Conservation (phyloP, 2,113 vertebrate genomes). For the cattle (Bos taurus) region ARS-UCD2.0 NC_037335.1:81883001-81883500, state of each 20-base stretch:
- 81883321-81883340: neutral
- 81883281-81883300: neutral
- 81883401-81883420: neutral
- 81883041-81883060: neutral
- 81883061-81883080: neutral
- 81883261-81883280: neutral
- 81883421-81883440: neutral
- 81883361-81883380: neutral
- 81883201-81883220: neutral
- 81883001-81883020: neutral
- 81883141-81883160: neutral
- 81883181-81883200: neutral
- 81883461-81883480: too few species aligned
- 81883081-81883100: neutral
- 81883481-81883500: too few species aligned
- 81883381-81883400: neutral
- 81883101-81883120: neutral
- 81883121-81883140: neutral
- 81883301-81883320: neutral
- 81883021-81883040: neutral
- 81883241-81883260: neutral
- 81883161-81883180: neutral
- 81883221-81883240: neutral
- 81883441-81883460: neutral
- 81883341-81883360: neutral